Percentiles rank a stretch among this genome's conserved stretches.
phyloP scores from a whole-genome alignment of 1,140 invertebrate genomes.

The Daktulosphaira vitifoliae region DNA sequence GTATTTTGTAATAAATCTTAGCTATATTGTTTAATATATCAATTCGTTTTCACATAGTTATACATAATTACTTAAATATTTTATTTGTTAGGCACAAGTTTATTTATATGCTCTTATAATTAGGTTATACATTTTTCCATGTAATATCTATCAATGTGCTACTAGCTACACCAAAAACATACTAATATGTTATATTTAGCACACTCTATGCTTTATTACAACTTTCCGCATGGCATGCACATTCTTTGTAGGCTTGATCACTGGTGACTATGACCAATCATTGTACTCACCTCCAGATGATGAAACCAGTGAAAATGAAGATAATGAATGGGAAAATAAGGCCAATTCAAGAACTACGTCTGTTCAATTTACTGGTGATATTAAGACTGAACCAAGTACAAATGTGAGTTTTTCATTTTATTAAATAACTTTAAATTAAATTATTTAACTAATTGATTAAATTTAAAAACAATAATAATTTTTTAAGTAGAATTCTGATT shows the following conservation, averaged over 20 bases:
- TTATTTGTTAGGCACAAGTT: background rate
- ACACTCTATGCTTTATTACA: constrained; percentile 30
- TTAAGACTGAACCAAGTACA: constrained; percentile 57
- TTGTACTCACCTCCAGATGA: constrained; percentile 35
- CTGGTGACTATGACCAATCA: constrained; percentile 34
- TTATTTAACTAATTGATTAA: too few relatives aligned
- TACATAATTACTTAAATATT: too few relatives aligned
- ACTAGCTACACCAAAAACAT: constrained; percentile 19
- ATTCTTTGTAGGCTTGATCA: constrained; percentile 34
- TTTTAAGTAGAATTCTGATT: background rate
- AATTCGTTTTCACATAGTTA: constrained; percentile 20
- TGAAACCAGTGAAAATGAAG: constrained; percentile 47
- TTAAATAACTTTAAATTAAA: too few relatives aligned
- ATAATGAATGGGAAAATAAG: constrained; percentile 64
- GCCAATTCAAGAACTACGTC: constrained; percentile 73
- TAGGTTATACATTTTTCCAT: background rate
- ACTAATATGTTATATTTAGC: constrained; percentile 15
- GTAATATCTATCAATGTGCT: constrained; percentile 16
- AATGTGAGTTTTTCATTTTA: constrained; percentile 48
- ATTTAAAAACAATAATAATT: background rate
- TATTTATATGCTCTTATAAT: background rate
- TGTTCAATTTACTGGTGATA: constrained; percentile 75
- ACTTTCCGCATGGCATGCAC: constrained; percentile 30
- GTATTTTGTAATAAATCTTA: too few relatives aligned
- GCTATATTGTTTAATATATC: too few relatives aligned